Evolutionary conservation across 2,113 vertebrate genomes (phyloP).

Genomic region (Pardalotus punctatus): DNA sequence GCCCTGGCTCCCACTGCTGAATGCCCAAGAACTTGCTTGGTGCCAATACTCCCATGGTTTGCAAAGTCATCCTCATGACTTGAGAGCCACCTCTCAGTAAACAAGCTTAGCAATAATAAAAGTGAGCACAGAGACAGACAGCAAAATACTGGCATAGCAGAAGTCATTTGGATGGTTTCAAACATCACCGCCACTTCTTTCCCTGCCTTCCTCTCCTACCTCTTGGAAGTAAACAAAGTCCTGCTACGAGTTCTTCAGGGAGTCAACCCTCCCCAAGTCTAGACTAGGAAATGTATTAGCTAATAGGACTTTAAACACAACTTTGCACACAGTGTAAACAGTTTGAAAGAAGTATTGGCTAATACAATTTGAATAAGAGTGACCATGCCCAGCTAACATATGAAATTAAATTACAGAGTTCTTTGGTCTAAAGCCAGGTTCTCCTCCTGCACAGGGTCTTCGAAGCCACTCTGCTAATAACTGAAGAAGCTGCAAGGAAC

Average conservation of each 20-base stretch:
- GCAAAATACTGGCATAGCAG: not conserved
- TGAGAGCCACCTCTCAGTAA: not conserved
- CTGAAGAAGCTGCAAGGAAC: not conserved
- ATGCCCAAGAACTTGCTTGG: not conserved
- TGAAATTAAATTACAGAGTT: slow-evolving; percentile 1
- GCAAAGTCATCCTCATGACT: not conserved
- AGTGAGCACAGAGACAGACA: not conserved
- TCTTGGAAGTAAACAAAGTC: slow-evolving; percentile 26
- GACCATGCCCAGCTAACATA: slow-evolving; percentile 20
- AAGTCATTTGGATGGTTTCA: not conserved
- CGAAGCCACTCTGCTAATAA: not conserved
- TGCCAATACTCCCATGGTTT: not conserved
- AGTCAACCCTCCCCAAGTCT: not conserved
- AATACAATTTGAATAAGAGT: slow-evolving; percentile 35
- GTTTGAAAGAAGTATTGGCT: slow-evolving; percentile 34
- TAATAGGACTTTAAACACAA: slow-evolving; percentile 49
- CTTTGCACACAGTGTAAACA: slow-evolving; percentile 28
- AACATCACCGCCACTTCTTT: not conserved
- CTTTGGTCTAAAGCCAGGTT: not conserved
- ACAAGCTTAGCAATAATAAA: not conserved
- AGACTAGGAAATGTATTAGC: slow-evolving; percentile 26
- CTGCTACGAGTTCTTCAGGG: not conserved
- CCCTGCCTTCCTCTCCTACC: not conserved
- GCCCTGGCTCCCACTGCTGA: accelerated
- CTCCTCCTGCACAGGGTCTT: not conserved